Percentiles rank a stretch among this genome's conserved stretches.
phyloP scores from a whole-genome alignment of 2,113 vertebrate species.

The Pelecanoides urinatrix region DNA sequence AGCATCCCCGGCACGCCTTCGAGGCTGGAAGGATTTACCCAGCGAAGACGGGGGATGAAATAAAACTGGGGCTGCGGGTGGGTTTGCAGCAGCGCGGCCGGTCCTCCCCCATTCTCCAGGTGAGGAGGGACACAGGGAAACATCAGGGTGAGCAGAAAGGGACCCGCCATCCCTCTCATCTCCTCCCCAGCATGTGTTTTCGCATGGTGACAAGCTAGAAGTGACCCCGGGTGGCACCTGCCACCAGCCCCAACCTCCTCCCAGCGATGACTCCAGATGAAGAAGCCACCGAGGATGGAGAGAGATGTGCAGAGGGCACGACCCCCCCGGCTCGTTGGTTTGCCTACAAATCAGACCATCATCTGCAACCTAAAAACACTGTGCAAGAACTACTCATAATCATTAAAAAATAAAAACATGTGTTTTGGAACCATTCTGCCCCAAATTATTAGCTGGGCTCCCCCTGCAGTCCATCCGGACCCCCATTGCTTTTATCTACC shows the following conservation, averaged over 20 bases:
- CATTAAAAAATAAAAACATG: neutral
- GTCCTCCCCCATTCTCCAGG: neutral
- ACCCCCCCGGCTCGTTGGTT: neutral
- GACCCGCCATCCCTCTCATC: neutral
- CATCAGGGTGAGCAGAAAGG: neutral
- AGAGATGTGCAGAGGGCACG: neutral
- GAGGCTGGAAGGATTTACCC: neutral
- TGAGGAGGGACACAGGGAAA: neutral
- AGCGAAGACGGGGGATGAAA: neutral
- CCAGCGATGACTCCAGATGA: neutral
- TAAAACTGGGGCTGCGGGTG: neutral
- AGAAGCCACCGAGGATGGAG: neutral
- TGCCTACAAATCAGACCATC: neutral
- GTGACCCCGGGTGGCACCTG: neutral
- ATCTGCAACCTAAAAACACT: neutral
- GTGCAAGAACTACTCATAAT: neutral
- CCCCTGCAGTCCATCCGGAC: fast-evolving
- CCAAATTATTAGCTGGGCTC: neutral
- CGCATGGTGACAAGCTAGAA: neutral
- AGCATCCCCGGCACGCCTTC: neutral
- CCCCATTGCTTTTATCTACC: neutral
- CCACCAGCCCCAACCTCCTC: neutral
- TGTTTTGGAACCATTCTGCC: neutral
- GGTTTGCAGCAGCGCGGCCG: neutral
- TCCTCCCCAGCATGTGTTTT: neutral